Conservation (phyloP, 2,888 invertebrate species). For the Tenthredo distinguenda region DNA sequence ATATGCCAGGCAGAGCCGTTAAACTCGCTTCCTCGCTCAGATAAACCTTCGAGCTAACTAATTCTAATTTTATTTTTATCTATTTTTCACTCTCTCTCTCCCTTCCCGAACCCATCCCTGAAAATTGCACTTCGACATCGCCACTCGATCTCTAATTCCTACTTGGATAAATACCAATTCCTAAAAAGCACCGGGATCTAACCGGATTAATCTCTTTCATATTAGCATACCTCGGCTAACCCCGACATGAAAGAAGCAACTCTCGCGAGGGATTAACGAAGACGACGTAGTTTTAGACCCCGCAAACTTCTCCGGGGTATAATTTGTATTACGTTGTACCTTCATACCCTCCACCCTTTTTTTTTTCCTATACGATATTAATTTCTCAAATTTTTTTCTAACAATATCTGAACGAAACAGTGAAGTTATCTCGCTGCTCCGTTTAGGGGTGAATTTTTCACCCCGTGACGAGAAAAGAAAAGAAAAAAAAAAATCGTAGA, state of each 20-base stretch:
- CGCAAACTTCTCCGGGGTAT: constrained; percentile 49
- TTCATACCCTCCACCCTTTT: background rate
- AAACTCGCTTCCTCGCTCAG: background rate
- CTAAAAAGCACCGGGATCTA: constrained; percentile 60
- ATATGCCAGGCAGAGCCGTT: constrained; percentile 60
- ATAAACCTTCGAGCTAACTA: background rate
- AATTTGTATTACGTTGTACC: background rate
- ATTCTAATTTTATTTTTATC: background rate
- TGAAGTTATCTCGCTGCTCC: too few relatives aligned
- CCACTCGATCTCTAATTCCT: too few relatives aligned
- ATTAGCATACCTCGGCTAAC: constrained; percentile 66
- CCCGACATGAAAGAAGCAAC: constrained; percentile 69
- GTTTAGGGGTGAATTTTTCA: too few relatives aligned
- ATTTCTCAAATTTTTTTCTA: background rate
- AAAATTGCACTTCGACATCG: too few relatives aligned
- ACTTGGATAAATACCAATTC: too few relatives aligned
- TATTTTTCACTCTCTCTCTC: background rate
- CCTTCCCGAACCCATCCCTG: background rate
- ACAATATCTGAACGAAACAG: too few relatives aligned
- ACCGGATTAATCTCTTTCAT: constrained; percentile 75
- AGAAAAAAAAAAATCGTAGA: background rate
- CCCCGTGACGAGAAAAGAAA: too few relatives aligned
- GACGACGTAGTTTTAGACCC: constrained; percentile 64
- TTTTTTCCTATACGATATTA: background rate
- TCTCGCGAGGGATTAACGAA: constrained; percentile 70